phyloP scores from a whole-genome alignment of 2,888 invertebrate species.

The Stegophylla sp. region DNA sequence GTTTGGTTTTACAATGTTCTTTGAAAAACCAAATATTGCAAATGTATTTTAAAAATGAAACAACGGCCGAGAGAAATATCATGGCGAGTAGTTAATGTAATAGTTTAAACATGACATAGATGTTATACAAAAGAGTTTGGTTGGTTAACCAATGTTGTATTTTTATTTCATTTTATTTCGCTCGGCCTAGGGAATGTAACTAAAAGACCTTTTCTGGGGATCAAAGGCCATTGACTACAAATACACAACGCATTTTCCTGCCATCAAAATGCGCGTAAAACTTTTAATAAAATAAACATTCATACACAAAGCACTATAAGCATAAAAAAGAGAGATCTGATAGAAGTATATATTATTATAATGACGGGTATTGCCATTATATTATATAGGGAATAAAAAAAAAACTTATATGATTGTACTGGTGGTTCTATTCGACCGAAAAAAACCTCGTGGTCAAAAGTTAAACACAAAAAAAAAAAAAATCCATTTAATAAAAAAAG shows the following conservation, averaged over 20 bases:
- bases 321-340: conserved; percentile 23
- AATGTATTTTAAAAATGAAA: conserved; percentile 31
- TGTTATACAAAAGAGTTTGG: conserved; percentile 39
- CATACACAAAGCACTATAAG: conserved; percentile 43
- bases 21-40: conserved; percentile 26
- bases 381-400: conserved; percentile 43
- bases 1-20: background rate
- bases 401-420: conserved; percentile 37
- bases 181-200: conserved; percentile 18
- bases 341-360: conserved; percentile 50
- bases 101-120: conserved; percentile 43
- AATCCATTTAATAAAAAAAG: conserved; percentile 28
- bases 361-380: conserved; percentile 51
- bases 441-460: conserved; percentile 55
- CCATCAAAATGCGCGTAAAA: conserved; percentile 54
- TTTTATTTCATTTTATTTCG: conserved; percentile 20
- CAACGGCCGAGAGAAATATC: background rate
- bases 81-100: conserved; percentile 30
- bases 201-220: conserved; percentile 35
- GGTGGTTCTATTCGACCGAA: conserved; percentile 26
- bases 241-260: conserved; percentile 14
- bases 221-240: conserved; percentile 32
- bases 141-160: conserved; percentile 32
- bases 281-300: conserved; percentile 55
- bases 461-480: conserved; percentile 51